A percentile compares a stretch with the other conserved stretches of the same genome.
These are phyloP conservation scores for Xenentodon cancila DNA, from an alignment of 2,797 vertebrate species.

Conservation along the genomic window DNA sequence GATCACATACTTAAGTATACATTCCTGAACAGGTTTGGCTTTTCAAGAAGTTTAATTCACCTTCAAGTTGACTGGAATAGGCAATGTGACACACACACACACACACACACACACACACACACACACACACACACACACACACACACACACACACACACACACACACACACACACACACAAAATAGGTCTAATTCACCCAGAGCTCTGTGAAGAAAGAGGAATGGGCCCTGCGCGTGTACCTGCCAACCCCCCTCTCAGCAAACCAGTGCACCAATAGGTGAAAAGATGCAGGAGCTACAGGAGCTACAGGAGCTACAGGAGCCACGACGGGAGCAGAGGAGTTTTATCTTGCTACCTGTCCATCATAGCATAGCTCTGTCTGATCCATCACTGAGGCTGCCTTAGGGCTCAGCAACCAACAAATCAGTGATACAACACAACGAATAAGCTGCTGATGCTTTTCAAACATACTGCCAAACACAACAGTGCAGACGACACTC, in stretches of 20 bases:
- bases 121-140: no score
- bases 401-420: slow-evolving; percentile 46
- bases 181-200: slow-evolving; percentile 37
- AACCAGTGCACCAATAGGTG: slow-evolving; percentile 40
- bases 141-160: no score
- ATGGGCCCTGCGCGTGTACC: slow-evolving; percentile 50
- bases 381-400: slow-evolving; percentile 50
- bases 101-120: no score
- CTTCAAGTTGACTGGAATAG: slow-evolving; percentile 34
- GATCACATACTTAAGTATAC: no score
- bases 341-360: slow-evolving; percentile 45
- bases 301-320: slow-evolving; percentile 16
- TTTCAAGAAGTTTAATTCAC: slow-evolving; percentile 39
- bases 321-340: slow-evolving; percentile 37
- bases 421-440: slow-evolving; percentile 48
- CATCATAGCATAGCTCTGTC: slow-evolving; percentile 53
- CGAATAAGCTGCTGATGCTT: slow-evolving; percentile 29
- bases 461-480: slow-evolving; percentile 12
- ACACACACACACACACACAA: slow-evolving; percentile 1
- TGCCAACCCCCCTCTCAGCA: slow-evolving; percentile 62
- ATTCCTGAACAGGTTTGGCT: no score
- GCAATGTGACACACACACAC: background rate
- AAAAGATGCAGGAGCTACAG: slow-evolving; percentile 30
- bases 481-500: slow-evolving; percentile 16
- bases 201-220: slow-evolving; percentile 41